These are phyloP conservation scores for Neoaliturus tenellus DNA, from an alignment of 2,888 invertebrate genomes.

Conservation along the genomic window DNA sequence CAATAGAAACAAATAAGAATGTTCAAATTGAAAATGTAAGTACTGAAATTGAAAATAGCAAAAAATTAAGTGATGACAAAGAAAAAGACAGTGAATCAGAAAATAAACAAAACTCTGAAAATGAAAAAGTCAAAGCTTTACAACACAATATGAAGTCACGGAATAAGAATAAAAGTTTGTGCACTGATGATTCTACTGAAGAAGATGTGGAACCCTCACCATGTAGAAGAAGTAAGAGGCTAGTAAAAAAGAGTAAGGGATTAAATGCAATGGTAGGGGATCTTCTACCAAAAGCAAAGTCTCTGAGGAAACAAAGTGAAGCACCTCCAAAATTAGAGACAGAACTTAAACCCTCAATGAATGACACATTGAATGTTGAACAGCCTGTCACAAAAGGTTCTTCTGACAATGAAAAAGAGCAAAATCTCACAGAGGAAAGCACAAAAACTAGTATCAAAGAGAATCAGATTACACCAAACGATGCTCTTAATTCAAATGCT, in stretches of 20 bases:
- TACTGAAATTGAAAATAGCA: too few species aligned
- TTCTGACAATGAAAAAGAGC: background rate
- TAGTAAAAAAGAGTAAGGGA: background rate
- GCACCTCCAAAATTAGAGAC: background rate
- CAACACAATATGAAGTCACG: background rate
- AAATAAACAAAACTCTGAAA: background rate
- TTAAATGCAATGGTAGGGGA: too few species aligned
- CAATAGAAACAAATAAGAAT: background rate
- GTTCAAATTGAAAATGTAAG: too few species aligned
- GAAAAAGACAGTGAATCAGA: background rate
- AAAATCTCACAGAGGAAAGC: background rate
- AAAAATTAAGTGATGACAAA: too few species aligned
- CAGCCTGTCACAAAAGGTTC: background rate
- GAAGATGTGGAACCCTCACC: background rate
- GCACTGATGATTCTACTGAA: background rate
- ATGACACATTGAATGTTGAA: background rate
- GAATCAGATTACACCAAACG: background rate
- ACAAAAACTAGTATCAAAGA: background rate
- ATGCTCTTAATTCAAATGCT: background rate
- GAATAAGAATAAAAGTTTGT: background rate
- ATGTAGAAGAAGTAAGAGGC: slow-evolving; percentile 2
- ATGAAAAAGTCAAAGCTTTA: background rate
- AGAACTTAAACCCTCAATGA: background rate
- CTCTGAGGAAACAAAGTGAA: background rate
- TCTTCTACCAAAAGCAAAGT: background rate